Percentiles rank a stretch among this genome's conserved stretches.
phyloP scores from a whole-genome alignment of 2,888 invertebrate species.

The Campoplex nolae region DNA sequence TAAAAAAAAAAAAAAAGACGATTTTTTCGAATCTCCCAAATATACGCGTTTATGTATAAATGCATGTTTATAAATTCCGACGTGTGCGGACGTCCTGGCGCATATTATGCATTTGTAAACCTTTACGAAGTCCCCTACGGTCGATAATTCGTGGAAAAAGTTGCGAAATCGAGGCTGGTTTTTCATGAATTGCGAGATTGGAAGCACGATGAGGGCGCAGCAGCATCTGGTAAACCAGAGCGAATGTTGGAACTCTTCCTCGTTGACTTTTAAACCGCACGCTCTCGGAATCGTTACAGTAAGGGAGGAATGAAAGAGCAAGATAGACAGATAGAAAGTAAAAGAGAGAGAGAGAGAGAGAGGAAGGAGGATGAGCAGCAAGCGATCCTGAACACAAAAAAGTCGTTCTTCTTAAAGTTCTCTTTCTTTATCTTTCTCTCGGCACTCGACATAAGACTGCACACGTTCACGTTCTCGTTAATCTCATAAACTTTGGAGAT shows the following conservation, averaged over 20 bases:
- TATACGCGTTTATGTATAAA: background rate
- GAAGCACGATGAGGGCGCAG: slow-evolving; percentile 7
- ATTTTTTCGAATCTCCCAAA: background rate
- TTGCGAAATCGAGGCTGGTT: slow-evolving; percentile 68
- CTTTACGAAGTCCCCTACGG: slow-evolving; percentile 10
- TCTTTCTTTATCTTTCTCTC: background rate
- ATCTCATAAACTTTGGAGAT: slow-evolving; percentile 67
- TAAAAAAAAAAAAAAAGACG: too few species aligned
- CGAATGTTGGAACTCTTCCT: slow-evolving; percentile 69
- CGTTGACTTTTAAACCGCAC: slow-evolving; percentile 76
- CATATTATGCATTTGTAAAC: slow-evolving; percentile 47
- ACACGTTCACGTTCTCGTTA: slow-evolving; percentile 67
- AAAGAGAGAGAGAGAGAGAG: background rate
- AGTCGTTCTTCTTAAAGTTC: slow-evolving; percentile 66
- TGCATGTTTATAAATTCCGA: slow-evolving; percentile 22
- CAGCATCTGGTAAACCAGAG: slow-evolving; percentile 61
- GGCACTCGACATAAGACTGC: slow-evolving; percentile 21
- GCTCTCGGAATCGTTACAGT: slow-evolving; percentile 43
- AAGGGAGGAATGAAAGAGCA: background rate
- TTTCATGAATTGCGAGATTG: slow-evolving; percentile 67
- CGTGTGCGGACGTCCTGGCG: slow-evolving; percentile 9
- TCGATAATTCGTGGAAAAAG: slow-evolving; percentile 73
- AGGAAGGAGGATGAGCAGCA: background rate
- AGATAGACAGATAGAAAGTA: background rate
- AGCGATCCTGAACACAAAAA: slow-evolving; percentile 64